These are phyloP conservation scores for Platypus cylindrus DNA, from an alignment of 2,888 invertebrate species.

Conservation along the genomic window DNA sequence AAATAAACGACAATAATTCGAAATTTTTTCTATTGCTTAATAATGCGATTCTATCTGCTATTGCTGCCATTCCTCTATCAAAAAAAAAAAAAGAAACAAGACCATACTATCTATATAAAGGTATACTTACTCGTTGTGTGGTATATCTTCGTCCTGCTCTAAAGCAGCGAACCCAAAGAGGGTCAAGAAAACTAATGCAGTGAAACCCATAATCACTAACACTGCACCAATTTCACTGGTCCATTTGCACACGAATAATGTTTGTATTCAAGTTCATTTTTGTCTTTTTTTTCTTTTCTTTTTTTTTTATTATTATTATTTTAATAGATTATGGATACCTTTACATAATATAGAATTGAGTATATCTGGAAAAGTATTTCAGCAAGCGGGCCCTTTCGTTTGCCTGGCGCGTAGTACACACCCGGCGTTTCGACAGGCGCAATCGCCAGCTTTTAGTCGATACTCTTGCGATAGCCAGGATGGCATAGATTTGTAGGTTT, in stretches of 20 bases:
- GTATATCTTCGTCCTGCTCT: conserved; percentile 81
- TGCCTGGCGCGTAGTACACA: conserved; percentile 31
- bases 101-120: too few relatives aligned
- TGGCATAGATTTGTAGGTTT: neutral
- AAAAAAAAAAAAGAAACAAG: too few relatives aligned
- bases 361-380: too few relatives aligned
- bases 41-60: too few relatives aligned
- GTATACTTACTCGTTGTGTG: conserved; percentile 73
- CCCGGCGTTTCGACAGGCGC: conserved; percentile 30
- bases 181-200: conserved; percentile 11
- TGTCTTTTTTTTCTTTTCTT: too few relatives aligned
- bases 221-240: conserved; percentile 6
- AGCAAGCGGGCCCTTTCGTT: too few relatives aligned
- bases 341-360: conserved; percentile 10
- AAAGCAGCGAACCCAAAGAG: conserved; percentile 23
- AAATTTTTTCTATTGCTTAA: too few relatives aligned
- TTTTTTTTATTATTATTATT: too few relatives aligned
- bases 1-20: too few relatives aligned
- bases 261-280: too few relatives aligned
- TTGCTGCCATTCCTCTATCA: too few relatives aligned
- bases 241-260: conserved; percentile 2
- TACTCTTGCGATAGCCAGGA: conserved; percentile 16
- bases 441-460: conserved; percentile 25
- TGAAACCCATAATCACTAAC: conserved; percentile 9
- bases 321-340: too few relatives aligned